Evolutionary conservation across 2,113 vertebrate species (phyloP).

Genomic region (Pardalotus punctatus): DNA sequence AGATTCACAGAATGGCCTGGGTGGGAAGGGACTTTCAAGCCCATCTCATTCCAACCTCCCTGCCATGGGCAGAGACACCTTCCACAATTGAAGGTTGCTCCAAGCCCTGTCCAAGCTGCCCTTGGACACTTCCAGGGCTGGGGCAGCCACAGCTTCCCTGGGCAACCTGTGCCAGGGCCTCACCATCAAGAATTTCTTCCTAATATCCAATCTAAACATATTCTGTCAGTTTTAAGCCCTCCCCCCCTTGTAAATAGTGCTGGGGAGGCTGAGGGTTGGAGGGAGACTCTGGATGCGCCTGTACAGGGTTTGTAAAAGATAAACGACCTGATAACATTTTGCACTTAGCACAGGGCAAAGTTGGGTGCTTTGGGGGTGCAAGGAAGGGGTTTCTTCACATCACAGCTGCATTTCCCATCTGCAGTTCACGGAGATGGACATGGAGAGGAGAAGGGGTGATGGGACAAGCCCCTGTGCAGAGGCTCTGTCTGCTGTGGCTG

Average conservation of each 20-base stretch:
- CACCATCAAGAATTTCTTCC: neutral
- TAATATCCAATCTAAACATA: neutral
- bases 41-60: too few species aligned
- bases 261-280: neutral
- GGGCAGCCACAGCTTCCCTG: neutral
- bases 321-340: neutral
- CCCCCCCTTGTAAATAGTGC: neutral
- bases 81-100: rapidly evolving
- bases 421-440: neutral
- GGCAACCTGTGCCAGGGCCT: neutral
- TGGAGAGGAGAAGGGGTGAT: rapidly evolving
- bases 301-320: neutral
- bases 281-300: neutral
- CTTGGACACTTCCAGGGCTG: neutral
- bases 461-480: rapidly evolving
- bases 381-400: neutral
- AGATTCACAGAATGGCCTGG: neutral
- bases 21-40: neutral
- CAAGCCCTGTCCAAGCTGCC: neutral
- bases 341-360: neutral
- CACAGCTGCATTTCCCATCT: rapidly evolving
- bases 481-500: neutral
- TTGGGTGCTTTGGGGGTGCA: rapidly evolving
- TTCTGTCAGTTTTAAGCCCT: neutral
- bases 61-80: neutral